Conservation (phyloP, 2,797 vertebrate genomes). For the Bradypodion ventrale region DNA sequence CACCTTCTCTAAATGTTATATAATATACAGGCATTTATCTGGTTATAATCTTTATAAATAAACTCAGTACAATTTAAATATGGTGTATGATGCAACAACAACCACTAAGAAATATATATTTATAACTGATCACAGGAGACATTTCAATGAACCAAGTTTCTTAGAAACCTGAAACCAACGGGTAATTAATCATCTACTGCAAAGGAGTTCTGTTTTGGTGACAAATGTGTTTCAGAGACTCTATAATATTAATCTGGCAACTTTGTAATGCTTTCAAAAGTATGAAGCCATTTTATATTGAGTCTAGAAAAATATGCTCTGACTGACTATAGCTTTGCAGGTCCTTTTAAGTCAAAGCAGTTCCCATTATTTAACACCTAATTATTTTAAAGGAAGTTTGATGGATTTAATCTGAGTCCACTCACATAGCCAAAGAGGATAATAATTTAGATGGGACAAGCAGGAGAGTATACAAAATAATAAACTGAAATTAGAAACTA, state of each 20-base stretch:
- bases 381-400: too few species aligned
- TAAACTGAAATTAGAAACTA: too few species aligned
- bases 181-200: background rate
- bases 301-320: too few species aligned
- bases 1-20: constrained; percentile 2
- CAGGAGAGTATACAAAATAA: too few species aligned
- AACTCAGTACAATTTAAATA: constrained; percentile 24
- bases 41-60: constrained; percentile 22
- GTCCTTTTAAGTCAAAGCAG: background rate
- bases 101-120: constrained; percentile 25
- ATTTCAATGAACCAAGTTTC: constrained; percentile 12
- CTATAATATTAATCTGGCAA: background rate
- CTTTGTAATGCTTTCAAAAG: background rate
- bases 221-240: background rate
- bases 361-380: too few species aligned
- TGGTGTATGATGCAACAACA: background rate
- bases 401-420: too few species aligned
- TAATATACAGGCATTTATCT: constrained; percentile 1
- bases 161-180: background rate
- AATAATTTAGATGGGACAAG: too few species aligned
- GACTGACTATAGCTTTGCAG: too few species aligned
- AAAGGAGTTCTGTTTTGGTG: background rate
- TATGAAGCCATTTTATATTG: background rate
- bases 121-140: background rate
- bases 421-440: too few species aligned